phyloP scores from a whole-genome alignment of 2,113 vertebrate species.

The Xerus inauris region DNA sequence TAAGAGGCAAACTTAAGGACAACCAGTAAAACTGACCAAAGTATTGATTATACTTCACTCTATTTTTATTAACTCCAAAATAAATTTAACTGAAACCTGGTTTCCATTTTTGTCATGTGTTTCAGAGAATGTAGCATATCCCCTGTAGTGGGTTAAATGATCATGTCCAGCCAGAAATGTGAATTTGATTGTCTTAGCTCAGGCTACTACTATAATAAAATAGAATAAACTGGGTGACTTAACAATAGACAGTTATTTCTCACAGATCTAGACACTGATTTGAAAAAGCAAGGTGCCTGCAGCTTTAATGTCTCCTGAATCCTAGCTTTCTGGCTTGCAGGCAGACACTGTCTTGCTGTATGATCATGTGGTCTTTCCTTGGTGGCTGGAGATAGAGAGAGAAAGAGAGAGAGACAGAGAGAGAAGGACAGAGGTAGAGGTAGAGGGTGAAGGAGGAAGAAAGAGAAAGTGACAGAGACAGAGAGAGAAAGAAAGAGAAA shows the following conservation, averaged over 20 bases:
- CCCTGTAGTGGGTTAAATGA: not conserved
- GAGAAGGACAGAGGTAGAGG: too few relatives aligned
- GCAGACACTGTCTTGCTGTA: not conserved
- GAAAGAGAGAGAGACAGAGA: too few relatives aligned
- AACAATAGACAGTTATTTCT: not conserved
- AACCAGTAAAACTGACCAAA: not conserved
- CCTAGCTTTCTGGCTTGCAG: not conserved
- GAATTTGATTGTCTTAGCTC: not conserved
- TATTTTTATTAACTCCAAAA: not conserved
- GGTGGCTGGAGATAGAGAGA: not conserved
- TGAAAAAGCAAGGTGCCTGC: not conserved
- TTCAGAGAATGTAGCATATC: not conserved
- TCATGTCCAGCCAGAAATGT: not conserved
- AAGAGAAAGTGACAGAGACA: too few relatives aligned
- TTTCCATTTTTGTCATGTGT: not conserved
- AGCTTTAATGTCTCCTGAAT: not conserved
- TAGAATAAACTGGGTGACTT: too few relatives aligned
- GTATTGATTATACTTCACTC: not conserved
- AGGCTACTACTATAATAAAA: not conserved
- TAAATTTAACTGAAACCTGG: not conserved
- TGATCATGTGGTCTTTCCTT: not conserved
- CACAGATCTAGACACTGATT: not conserved
- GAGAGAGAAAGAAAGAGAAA: too few relatives aligned
- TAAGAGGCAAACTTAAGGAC: not conserved
- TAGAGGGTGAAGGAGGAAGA: too few relatives aligned